phyloP scores from a whole-genome alignment of 1,140 invertebrate species.

The Gonioctena quinquepunctata region DNA sequence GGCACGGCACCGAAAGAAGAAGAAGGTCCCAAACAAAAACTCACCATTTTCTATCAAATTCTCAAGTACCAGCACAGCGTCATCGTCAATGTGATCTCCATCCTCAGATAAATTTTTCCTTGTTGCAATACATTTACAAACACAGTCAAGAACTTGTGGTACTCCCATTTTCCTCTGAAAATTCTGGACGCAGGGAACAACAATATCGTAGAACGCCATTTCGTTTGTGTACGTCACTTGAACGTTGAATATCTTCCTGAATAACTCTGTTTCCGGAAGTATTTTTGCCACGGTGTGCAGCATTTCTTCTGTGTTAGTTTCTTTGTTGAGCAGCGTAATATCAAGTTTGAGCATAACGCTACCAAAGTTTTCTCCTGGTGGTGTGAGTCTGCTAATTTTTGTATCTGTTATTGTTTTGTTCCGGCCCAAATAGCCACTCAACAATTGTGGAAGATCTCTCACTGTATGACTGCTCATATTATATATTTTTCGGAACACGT shows the following conservation, averaged over 20 bases:
- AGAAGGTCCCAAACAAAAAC: no score
- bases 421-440: not conserved
- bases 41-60: conserved; percentile 56
- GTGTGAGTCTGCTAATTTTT: conserved; percentile 53
- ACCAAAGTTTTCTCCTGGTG: conserved; percentile 64
- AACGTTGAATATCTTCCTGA: conserved; percentile 60
- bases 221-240: conserved; percentile 61
- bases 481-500: no score
- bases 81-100: conserved; percentile 53
- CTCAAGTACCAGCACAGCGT: conserved; percentile 61
- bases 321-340: conserved; percentile 27
- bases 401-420: not conserved
- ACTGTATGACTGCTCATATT: not conserved
- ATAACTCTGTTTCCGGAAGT: conserved; percentile 57
- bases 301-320: conserved; percentile 50
- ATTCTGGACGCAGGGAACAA: conserved; percentile 56
- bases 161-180: conserved; percentile 56
- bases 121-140: conserved; percentile 57
- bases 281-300: conserved; percentile 59
- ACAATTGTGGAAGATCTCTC: not conserved
- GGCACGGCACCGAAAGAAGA: no score
- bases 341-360: conserved; percentile 59
- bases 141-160: conserved; percentile 51
- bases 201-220: conserved; percentile 58
- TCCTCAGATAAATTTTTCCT: conserved; percentile 55